phyloP scores from a whole-genome alignment of 2,888 invertebrate genomes.

The Heliconius sara region DNA sequence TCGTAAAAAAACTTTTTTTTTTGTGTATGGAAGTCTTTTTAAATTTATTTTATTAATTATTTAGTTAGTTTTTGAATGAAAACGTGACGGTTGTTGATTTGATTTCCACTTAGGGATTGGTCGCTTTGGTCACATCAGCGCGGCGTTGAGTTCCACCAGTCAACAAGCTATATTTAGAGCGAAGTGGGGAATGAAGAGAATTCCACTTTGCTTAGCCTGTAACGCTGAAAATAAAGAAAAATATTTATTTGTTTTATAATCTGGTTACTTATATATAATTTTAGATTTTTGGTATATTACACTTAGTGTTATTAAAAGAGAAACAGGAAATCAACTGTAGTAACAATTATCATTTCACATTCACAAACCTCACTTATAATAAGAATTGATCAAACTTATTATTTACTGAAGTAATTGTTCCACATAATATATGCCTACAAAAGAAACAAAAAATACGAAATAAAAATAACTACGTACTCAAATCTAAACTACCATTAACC shows the following conservation, averaged over 20 bases:
- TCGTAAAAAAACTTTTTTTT: not conserved
- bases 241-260: no score
- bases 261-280: no score
- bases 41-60: no score
- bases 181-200: no score
- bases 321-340: no score
- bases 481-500: slow-evolving; percentile 6
- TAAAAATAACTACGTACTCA: not conserved
- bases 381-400: not conserved
- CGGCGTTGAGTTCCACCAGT: not conserved
- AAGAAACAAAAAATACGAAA: not conserved
- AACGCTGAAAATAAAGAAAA: not conserved
- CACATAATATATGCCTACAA: not conserved
- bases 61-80: not conserved
- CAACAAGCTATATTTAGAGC: not conserved
- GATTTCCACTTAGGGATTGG: not conserved
- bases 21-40: not conserved
- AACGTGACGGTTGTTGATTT: not conserved
- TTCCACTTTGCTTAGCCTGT: not conserved
- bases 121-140: not conserved
- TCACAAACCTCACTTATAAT: no score
- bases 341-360: no score
- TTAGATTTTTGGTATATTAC: no score
- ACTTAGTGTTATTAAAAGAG: no score
- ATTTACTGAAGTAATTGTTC: not conserved